Evolutionary conservation across 2,113 vertebrate genomes (phyloP), one percentile per base, ranked within the genome.

Genomic region (Struthio camelus): DNA sequence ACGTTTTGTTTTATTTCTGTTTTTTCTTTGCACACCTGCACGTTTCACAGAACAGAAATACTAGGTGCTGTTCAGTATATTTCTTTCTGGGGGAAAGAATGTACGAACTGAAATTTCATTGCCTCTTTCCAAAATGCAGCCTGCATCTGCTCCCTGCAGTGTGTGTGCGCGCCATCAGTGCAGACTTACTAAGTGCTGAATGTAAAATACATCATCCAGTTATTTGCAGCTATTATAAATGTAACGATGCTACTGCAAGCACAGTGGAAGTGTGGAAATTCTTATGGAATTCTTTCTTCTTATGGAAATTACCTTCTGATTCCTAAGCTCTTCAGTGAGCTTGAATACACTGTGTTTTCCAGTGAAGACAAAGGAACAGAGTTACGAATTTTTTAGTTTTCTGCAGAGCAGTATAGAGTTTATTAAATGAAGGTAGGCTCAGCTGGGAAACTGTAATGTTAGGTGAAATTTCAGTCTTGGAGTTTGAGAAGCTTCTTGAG

Each of bases 191-290:
- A 48, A 71, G 51, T 66, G 19, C 38, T 85, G 70, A 89, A 72
- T 89, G 80, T 83, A 65, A 85, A 90, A 56, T 51, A 44, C 20
- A 73, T 71, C 5, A 67, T 81, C 58, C 30, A 67, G 59, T 79
- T 58, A 76, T 50, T 94, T 89, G 93, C 42, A 85, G 24, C 22
- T 81, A n/a, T 89, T 91, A 34, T 81, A 67, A 94, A 85, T 91
- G 54, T 72, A 84, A 34, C 75, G 89, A 23, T 78, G 46, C 22
- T 73, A 36, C 30, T 69, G 38, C 18, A 86, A 89, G 89, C 77
- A 76, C 62, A 38, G 30, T 44, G 72, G 50, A 66, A 83, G 40
- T 1, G n/a, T n/a, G n/a, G n/a, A n/a, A n/a, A n/a, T n/a, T n/a
- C n/a, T n/a, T n/a, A n/a, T n/a, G n/a, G n/a, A n/a, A n/a, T n/a